A percentile compares a stretch with the other conserved stretches of the same genome.
These are phyloP conservation scores for Rhodophaea formosa DNA, from an alignment of 2,888 invertebrate genomes.

Conservation along the genomic window DNA sequence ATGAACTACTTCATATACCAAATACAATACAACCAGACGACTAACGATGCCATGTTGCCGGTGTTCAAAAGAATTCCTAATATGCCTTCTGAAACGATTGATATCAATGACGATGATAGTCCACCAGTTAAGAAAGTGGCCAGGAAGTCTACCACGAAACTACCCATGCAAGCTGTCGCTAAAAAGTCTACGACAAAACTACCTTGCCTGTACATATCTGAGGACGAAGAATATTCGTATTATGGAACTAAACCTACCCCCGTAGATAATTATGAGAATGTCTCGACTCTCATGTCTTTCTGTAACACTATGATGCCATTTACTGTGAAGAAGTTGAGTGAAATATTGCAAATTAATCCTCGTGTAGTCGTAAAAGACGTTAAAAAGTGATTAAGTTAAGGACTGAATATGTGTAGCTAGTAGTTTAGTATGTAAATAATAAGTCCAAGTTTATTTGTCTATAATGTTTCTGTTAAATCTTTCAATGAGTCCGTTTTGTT, in stretches of 20 bases:
- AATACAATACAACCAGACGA: background rate
- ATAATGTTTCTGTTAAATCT: background rate
- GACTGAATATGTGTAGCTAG: constrained; percentile 19
- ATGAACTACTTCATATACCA: background rate
- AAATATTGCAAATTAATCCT: constrained; percentile 76
- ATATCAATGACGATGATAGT: background rate
- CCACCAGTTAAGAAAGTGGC: constrained; percentile 26
- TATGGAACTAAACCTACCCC: constrained; percentile 68
- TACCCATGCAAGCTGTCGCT: constrained; percentile 49
- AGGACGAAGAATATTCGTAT: constrained; percentile 58
- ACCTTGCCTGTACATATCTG: constrained; percentile 35
- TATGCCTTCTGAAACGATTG: background rate
- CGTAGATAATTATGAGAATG: constrained; percentile 56
- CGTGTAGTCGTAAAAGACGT: constrained; percentile 64
- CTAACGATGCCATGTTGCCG: background rate
- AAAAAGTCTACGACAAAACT: constrained; percentile 78
- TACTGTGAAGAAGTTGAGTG: constrained; percentile 72
- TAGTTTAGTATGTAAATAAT: constrained; percentile 13
- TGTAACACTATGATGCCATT: constrained; percentile 69
- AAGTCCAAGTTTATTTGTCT: constrained; percentile 15
- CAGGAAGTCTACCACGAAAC: constrained; percentile 37
- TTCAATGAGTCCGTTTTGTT: background rate
- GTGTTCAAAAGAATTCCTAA: background rate
- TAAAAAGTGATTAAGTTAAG: constrained; percentile 25
- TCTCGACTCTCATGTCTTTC: constrained; percentile 77